Evolutionary conservation across 2,113 vertebrate species (phyloP).

Genomic region (Neotoma lepida): DNA sequence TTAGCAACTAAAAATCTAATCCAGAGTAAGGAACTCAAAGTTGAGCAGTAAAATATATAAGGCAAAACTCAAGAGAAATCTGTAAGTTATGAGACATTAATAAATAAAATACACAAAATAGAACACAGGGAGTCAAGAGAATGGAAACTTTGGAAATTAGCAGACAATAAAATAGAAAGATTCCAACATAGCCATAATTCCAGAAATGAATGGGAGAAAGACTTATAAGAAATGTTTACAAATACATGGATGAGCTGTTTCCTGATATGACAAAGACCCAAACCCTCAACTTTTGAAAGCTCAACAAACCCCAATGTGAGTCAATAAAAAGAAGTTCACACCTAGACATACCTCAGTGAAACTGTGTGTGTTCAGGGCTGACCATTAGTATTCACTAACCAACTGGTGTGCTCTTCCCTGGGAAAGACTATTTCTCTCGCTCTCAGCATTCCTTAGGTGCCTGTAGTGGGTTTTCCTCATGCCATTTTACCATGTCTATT

Average conservation of each 20-base stretch:
- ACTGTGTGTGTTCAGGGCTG: background rate
- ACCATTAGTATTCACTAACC: background rate
- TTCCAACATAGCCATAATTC: background rate
- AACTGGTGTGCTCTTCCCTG: background rate
- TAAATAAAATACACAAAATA: background rate
- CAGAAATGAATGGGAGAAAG: conserved; percentile 15
- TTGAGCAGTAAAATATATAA: background rate
- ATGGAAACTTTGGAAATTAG: background rate
- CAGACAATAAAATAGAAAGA: background rate
- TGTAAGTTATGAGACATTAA: background rate
- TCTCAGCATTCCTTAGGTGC: too few relatives aligned
- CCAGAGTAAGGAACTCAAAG: background rate
- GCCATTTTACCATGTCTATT: too few relatives aligned
- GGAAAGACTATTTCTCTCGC: too few relatives aligned
- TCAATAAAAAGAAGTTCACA: conserved; percentile 16
- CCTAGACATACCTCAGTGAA: background rate
- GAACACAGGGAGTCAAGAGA: background rate
- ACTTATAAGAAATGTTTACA: conserved; percentile 33
- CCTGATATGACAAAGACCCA: background rate
- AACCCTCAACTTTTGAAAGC: background rate
- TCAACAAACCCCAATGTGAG: background rate
- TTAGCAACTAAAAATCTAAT: conserved; percentile 7
- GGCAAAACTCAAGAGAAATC: conserved; percentile 15
- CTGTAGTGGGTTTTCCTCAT: too few relatives aligned
- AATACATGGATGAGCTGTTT: background rate